Conservation (phyloP, 2,888 invertebrate species). For the Aquatica leii region DNA sequence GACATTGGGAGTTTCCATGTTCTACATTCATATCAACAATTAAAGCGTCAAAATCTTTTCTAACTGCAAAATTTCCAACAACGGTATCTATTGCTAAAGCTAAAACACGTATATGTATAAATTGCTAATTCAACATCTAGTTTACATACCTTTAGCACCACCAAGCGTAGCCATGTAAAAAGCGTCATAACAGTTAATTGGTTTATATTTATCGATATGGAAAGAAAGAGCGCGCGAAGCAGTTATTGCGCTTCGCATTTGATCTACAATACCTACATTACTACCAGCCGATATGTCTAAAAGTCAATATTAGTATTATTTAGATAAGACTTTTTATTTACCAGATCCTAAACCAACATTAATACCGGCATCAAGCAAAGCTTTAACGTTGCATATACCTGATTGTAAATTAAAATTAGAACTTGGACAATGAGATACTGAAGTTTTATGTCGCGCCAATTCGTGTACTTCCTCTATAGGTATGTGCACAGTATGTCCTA, state of each 20-base stretch:
- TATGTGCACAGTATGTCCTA: constrained; percentile 88
- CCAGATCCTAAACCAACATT: constrained; percentile 89
- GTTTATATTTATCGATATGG: constrained; percentile 56
- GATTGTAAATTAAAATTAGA: constrained; percentile 85
- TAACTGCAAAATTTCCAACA: constrained; percentile 81
- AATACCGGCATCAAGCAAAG: constrained; percentile 69
- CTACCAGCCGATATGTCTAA: constrained; percentile 87
- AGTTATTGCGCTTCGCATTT: constrained; percentile 76
- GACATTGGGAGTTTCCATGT: constrained; percentile 61
- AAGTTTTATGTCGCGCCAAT: constrained; percentile 68
- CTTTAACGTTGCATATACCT: constrained; percentile 80
- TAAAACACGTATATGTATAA: no score
- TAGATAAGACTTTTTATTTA: constrained; percentile 53
- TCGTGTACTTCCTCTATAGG: constrained; percentile 73
- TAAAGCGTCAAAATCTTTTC: constrained; percentile 89
- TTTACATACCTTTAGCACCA: constrained; percentile 74
- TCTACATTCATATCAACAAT: constrained; percentile 71
- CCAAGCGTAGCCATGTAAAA: constrained; percentile 88
- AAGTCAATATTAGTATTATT: constrained; percentile 11
- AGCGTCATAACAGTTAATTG: constrained; percentile 77
- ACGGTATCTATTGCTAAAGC: constrained; percentile 76
- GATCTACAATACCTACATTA: constrained; percentile 77
- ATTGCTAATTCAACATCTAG: background rate
- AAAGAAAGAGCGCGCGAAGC: constrained; percentile 75
- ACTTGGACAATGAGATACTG: constrained; percentile 86